phyloP scores from a whole-genome alignment of 2,113 vertebrate genomes.

The Rhabdornis inornatus region DNA sequence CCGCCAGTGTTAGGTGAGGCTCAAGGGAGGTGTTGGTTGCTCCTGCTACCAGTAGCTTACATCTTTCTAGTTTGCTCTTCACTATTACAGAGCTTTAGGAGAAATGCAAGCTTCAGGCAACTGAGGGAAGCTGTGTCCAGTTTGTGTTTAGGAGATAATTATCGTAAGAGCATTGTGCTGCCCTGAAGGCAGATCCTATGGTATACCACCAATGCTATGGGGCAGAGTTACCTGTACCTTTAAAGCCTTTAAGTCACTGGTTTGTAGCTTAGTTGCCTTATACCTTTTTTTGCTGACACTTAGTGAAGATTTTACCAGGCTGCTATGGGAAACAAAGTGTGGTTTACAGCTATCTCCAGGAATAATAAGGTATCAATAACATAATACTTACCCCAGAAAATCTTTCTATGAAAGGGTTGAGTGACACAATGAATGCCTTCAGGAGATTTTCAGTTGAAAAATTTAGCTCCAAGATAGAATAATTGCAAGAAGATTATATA shows the following conservation, averaged over 20 bases:
- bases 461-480: neutral
- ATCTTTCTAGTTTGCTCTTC: neutral
- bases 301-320: neutral
- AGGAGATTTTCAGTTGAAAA: neutral
- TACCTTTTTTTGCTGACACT: neutral
- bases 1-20: neutral
- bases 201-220: neutral
- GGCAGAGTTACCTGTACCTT: neutral
- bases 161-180: neutral
- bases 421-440: neutral
- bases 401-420: rapidly evolving
- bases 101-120: neutral
- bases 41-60: neutral
- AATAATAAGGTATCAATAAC: neutral
- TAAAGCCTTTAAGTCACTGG: neutral
- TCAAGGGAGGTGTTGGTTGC: neutral
- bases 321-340: neutral
- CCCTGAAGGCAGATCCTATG: neutral
- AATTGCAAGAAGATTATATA: neutral
- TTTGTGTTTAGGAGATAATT: neutral
- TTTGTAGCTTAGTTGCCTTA: neutral
- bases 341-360: neutral
- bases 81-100: neutral
- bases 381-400: neutral
- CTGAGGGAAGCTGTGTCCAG: neutral